Base-by-base conservation (phyloP, 1,140 invertebrate species). In the Akabosia matsudoensis region DNA sequence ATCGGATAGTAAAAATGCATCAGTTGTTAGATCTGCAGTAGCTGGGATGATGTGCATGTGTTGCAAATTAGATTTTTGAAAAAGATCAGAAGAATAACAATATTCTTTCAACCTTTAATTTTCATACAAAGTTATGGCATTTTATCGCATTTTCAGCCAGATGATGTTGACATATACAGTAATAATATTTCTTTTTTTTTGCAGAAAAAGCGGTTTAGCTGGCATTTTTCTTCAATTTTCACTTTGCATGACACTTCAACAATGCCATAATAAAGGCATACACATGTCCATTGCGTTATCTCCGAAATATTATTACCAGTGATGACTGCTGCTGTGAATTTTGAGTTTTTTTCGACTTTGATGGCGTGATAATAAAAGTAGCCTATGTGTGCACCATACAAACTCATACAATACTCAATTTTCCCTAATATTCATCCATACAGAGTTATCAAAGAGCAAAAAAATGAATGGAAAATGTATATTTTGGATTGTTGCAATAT, bases 301-400 rank as follows among this genome's bases (percentile, higher is more conserved):
- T 61, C 54, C n/a, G 4, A 61, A 16, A 67, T 67, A 4, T 4
- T 61, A 7, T n/a, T 61, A 28, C 30, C 61, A 30, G 61, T 67
- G 61, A 67, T 67, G 61, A 67, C 61, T 67, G 31, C 61, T 67
- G 61, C 61, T 67, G 61, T 67, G 61, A 67, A 67, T 67, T 67
- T 67, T 67, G 61, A 67, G 61, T 67, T 67, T 67, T 67, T 67
- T 67, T 10, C 2, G 31, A 10, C 31, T 30, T 67, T 67, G 61
- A 67, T 67, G 61, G 61, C 31, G 61, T 67, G 61, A 67, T 67
- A 67, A 67, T 67, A 67, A 67, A 67, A 67, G 54, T 56, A 16
- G 37, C 37, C 37, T 45, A 18, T 45, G 37, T 45, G 37, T 45
- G 18, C 37, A 10, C 7, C 7, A 45, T 45, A 18, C 37, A 18